Conservation (phyloP, 2,797 vertebrate species). For the Hydrocynus forskahlii region DNA sequence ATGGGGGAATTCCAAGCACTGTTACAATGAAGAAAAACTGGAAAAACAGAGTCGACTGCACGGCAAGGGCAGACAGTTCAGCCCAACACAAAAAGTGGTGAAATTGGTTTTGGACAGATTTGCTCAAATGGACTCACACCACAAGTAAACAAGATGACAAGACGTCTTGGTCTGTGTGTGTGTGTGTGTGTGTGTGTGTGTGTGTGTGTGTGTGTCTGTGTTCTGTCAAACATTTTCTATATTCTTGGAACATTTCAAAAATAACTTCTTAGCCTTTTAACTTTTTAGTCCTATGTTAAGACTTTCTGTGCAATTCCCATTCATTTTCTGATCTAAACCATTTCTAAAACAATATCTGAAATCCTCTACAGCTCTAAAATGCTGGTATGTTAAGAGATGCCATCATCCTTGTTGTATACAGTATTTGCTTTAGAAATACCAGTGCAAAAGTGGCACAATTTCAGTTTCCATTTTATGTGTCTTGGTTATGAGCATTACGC, state of each 20-base stretch:
- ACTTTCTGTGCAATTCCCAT: not conserved
- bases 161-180: not conserved
- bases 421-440: not conserved
- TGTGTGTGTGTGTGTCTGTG: no score
- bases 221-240: not conserved
- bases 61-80: not conserved
- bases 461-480: no score
- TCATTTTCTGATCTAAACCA: not conserved
- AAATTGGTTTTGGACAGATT: not conserved
- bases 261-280: not conserved
- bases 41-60: not conserved
- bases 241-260: not conserved
- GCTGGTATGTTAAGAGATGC: not conserved
- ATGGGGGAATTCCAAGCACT: not conserved
- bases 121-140: not conserved
- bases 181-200: not conserved
- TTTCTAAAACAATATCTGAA: not conserved
- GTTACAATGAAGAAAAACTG: not conserved
- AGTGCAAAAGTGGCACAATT: no score
- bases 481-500: no score
- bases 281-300: not conserved
- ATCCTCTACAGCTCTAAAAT: not conserved
- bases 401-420: not conserved
- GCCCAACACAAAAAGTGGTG: not conserved
- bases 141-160: not conserved